Percentiles rank a stretch among this genome's conserved stretches.
phyloP scores from a whole-genome alignment of 2,797 vertebrate genomes.

The Notamacropus eugenii region DNA sequence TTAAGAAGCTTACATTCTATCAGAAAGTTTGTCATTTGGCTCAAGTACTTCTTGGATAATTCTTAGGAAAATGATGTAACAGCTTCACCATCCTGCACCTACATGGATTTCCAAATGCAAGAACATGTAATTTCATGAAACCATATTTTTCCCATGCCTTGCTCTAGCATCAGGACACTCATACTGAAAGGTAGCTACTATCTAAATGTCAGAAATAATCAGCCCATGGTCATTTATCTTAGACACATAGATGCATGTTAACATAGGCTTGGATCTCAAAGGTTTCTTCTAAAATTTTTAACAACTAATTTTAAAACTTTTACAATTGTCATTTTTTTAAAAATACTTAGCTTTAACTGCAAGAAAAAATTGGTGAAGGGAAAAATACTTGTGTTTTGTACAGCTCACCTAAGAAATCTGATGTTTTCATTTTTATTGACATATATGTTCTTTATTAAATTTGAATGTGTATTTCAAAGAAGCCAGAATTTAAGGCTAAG shows the following conservation, averaged over 20 bases:
- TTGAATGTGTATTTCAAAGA: conserved; percentile 32
- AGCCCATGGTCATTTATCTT: conserved; percentile 26
- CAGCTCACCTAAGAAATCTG: neutral
- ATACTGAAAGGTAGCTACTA: neutral
- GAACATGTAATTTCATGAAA: neutral
- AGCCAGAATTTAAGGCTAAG: conserved; percentile 43
- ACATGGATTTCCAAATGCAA: neutral
- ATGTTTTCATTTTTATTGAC: neutral
- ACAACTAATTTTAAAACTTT: neutral
- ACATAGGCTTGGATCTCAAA: conserved; percentile 6
- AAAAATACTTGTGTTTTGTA: neutral
- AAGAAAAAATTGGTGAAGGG: neutral
- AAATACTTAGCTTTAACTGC: neutral
- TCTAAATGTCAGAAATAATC: conserved; percentile 16
- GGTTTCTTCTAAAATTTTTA: neutral
- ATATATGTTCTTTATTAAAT: neutral
- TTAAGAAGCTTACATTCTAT: neutral
- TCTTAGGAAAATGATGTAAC: neutral
- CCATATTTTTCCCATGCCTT: neutral
- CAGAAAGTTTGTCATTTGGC: neutral
- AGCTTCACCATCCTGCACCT: neutral
- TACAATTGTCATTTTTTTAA: neutral
- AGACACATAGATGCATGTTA: conserved; percentile 3
- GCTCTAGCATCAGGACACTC: neutral
- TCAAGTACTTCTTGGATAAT: neutral